Percentiles rank a stretch among this genome's conserved stretches.
Evolutionary conservation across 1,140 invertebrate species (phyloP).

Genomic region (Melanaphis sacchari): DNA sequence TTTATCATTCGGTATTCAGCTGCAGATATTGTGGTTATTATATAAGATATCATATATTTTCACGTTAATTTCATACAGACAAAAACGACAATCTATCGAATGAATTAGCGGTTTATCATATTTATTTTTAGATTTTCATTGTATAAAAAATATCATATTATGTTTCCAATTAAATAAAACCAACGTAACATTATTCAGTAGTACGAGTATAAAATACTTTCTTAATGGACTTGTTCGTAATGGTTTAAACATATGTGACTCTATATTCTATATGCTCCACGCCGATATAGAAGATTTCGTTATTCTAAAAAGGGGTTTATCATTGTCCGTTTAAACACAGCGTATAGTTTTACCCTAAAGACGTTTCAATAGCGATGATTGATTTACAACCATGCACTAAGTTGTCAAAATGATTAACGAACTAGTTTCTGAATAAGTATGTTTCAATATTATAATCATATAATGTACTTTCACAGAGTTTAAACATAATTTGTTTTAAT

Average conservation of each 20-base stretch:
- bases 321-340: background rate
- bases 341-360: background rate
- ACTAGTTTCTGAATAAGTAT: background rate
- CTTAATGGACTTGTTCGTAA: background rate
- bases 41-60: too few relatives aligned
- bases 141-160: background rate
- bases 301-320: background rate
- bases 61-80: background rate
- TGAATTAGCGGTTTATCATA: background rate
- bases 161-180: background rate
- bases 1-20: background rate
- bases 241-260: background rate
- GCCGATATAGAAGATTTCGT: background rate
- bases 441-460: background rate
- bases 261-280: background rate
- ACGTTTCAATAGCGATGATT: constrained; percentile 24
- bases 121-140: background rate
- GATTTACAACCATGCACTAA: constrained; percentile 3
- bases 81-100: background rate
- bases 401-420: constrained; percentile 43
- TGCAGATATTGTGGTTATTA: background rate
- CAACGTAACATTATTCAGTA: background rate
- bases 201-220: background rate
- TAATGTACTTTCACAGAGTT: background rate
- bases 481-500: background rate